phyloP scores from a whole-genome alignment of 1,140 invertebrate genomes.

The Lamellibrachia luymesi region DNA sequence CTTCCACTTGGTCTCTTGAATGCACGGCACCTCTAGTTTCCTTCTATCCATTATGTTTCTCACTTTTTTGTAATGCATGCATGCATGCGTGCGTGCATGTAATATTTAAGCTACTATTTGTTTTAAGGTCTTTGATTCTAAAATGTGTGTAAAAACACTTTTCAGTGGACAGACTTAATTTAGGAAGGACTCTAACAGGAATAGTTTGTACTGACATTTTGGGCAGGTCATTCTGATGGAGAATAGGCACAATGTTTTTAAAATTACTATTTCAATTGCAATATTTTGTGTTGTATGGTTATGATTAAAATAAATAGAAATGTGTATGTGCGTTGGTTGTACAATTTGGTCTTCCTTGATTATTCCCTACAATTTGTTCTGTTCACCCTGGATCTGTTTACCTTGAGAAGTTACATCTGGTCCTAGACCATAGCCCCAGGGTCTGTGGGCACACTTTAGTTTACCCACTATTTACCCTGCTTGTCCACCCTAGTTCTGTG shows the following conservation, averaged over 20 bases:
- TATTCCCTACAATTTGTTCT: background rate
- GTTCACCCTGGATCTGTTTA: background rate
- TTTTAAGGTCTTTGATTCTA: too few relatives aligned
- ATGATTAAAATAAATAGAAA: too few relatives aligned
- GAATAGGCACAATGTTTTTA: too few relatives aligned
- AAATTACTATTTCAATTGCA: too few relatives aligned
- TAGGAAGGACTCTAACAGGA: too few relatives aligned
- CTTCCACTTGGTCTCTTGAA: too few relatives aligned
- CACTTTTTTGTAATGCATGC: background rate
- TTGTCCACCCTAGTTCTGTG: background rate
- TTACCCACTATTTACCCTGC: background rate
- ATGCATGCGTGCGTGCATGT: background rate
- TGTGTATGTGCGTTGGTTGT: background rate
- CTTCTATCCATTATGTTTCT: background rate
- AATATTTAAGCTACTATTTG: background rate
- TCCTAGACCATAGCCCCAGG: background rate
- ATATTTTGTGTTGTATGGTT: too few relatives aligned
- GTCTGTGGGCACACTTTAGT: background rate
- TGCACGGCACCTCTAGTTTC: too few relatives aligned
- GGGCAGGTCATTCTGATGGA: too few relatives aligned
- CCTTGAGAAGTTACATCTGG: background rate
- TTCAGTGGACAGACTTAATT: too few relatives aligned
- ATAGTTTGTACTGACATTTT: too few relatives aligned
- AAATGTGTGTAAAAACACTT: too few relatives aligned
- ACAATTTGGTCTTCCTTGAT: background rate